Conservation (phyloP, 2,888 invertebrate species). For the Dorcus parallelipipedus region DNA sequence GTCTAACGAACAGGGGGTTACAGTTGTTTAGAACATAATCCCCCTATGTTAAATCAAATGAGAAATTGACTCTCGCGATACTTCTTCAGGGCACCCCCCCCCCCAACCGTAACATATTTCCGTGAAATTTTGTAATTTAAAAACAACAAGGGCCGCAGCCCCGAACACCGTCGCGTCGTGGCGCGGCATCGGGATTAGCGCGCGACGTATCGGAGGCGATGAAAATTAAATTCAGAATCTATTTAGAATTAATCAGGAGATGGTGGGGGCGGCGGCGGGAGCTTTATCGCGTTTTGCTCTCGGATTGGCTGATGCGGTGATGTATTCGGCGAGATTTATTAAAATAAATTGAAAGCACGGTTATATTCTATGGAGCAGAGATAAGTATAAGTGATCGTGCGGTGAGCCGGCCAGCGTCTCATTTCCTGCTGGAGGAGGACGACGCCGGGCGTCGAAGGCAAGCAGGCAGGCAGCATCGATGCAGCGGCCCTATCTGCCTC, state of each 20-base stretch:
- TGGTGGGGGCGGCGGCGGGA: slow-evolving; percentile 1
- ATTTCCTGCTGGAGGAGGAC: slow-evolving; percentile 27
- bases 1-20: too few species aligned
- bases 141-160: too few species aligned
- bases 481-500: slow-evolving; percentile 27
- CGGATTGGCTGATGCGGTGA: slow-evolving; percentile 40
- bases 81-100: too few species aligned
- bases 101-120: too few species aligned
- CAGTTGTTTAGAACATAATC: too few species aligned
- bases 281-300: slow-evolving; percentile 41
- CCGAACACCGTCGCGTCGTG: too few species aligned
- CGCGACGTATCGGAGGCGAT: neutral
- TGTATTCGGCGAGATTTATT: slow-evolving; percentile 49
- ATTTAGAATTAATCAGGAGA: slow-evolving; percentile 28
- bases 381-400: slow-evolving; percentile 41
- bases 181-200: too few species aligned
- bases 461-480: slow-evolving; percentile 18
- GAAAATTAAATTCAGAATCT: slow-evolving; percentile 22
- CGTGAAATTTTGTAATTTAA: too few species aligned
- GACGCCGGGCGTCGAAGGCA: slow-evolving; percentile 15
- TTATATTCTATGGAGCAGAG: slow-evolving; percentile 33
- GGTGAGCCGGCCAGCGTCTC: slow-evolving; percentile 33
- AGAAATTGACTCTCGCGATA: too few species aligned
- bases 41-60: too few species aligned
- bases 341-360: slow-evolving; percentile 51